A percentile compares a stretch with the other conserved stretches of the same genome.
These are phyloP conservation scores for Rhincodon typus DNA, from an alignment of 2,797 vertebrate genomes.

Conservation along the genomic window DNA sequence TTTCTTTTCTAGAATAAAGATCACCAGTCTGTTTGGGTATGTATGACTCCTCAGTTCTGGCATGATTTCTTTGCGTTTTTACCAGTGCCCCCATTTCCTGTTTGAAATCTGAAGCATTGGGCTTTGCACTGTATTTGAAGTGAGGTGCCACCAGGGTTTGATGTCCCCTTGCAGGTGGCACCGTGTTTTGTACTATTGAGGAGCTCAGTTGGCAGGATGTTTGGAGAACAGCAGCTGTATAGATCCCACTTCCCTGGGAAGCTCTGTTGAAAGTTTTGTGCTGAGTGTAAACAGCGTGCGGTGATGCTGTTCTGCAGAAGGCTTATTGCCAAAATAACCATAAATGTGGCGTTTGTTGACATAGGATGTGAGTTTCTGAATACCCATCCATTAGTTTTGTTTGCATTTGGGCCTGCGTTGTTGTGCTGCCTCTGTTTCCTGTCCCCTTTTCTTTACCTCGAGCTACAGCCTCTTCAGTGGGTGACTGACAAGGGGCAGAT, in stretches of 20 bases:
- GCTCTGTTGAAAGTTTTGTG: neutral
- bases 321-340: conserved; percentile 2
- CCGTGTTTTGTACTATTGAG: neutral
- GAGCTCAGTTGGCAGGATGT: neutral
- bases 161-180: neutral
- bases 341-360: neutral
- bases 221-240: neutral
- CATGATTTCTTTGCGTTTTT: neutral
- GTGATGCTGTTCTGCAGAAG: neutral
- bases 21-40: neutral
- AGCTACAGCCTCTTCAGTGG: neutral
- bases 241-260: neutral
- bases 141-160: neutral
- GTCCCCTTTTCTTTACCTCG: neutral
- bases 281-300: neutral
- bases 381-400: neutral
- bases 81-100: neutral
- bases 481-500: neutral
- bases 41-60: neutral
- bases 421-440: neutral
- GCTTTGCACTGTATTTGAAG: neutral
- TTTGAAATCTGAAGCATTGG: neutral
- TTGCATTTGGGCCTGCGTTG: neutral
- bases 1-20: neutral
- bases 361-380: neutral